Percentiles rank a stretch among this genome's conserved stretches.
phyloP scores from a whole-genome alignment of 2,888 invertebrate genomes.

The Crocallis elinguaria region DNA sequence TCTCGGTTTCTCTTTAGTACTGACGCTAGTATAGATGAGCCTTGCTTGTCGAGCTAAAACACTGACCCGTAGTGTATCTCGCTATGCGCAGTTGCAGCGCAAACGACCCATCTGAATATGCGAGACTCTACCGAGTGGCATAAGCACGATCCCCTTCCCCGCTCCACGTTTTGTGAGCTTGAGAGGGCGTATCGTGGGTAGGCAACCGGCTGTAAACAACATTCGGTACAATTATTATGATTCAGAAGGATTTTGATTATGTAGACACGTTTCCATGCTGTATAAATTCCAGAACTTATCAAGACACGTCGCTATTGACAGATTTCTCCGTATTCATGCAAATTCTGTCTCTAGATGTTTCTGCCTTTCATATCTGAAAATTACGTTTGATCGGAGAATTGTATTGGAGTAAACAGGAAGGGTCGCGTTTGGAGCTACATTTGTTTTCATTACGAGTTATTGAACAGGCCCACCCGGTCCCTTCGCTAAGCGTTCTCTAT shows the following conservation, averaged over 20 bases:
- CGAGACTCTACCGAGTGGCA: constrained; percentile 51
- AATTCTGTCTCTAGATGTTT: constrained; percentile 40
- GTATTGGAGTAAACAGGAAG: constrained; percentile 65
- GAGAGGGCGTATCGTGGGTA: constrained; percentile 19
- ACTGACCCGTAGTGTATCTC: constrained; percentile 7
- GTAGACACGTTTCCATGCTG: constrained; percentile 22
- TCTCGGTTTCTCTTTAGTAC: too few relatives aligned
- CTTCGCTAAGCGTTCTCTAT: constrained; percentile 52
- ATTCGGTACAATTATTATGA: constrained; percentile 32
- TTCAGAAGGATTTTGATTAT: constrained; percentile 34
- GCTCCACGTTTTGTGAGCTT: constrained; percentile 30
- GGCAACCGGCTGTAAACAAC: constrained; percentile 32
- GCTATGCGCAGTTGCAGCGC: constrained; percentile 37
- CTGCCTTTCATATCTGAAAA: constrained; percentile 51
- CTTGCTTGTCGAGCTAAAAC: constrained; percentile 2
- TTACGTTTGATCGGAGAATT: constrained; percentile 64
- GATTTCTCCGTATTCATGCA: constrained; percentile 33
- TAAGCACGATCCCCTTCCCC: constrained; percentile 51
- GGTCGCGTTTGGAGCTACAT: constrained; percentile 67
- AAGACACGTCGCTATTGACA: constrained; percentile 16
- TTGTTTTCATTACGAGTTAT: constrained; percentile 75
- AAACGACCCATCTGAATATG: constrained; percentile 56
- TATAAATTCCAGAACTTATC: constrained; percentile 27
- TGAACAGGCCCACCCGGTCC: constrained; percentile 55
- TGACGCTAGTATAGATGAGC: too few relatives aligned